Percentiles rank a stretch among this genome's conserved stretches.
phyloP scores from a whole-genome alignment of 1,140 invertebrate species.

The Calephelis virginiensis region DNA sequence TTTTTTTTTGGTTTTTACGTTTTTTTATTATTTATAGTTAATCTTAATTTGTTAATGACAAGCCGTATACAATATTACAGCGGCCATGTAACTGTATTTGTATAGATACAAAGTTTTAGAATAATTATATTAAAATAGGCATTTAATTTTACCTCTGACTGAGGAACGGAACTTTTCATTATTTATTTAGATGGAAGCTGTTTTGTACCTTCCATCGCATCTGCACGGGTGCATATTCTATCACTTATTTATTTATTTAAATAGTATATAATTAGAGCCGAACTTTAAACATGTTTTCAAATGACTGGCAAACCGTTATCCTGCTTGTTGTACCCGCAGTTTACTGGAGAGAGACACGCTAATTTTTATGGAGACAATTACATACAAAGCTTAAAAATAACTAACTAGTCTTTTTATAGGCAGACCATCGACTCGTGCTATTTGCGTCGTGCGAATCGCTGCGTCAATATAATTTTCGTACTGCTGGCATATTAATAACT shows the following conservation, averaged over 20 bases:
- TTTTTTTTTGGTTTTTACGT: conserved; percentile 51
- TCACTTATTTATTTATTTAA: background rate
- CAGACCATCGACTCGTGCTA: conserved; percentile 56
- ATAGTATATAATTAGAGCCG: background rate
- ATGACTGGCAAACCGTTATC: conserved; percentile 1
- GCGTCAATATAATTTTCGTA: conserved; percentile 69
- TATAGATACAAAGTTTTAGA: conserved; percentile 62
- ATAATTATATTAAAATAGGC: conserved; percentile 68
- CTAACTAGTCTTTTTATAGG: conserved; percentile 72
- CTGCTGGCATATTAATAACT: conserved; percentile 74
- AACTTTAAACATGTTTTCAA: background rate
- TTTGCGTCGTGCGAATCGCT: conserved; percentile 35
- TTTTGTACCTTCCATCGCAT: conserved; percentile 1
- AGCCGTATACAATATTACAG: conserved; percentile 75
- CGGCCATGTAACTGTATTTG: conserved; percentile 52
- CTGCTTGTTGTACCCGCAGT: conserved; percentile 23
- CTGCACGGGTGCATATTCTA: background rate
- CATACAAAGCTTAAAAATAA: conserved; percentile 72
- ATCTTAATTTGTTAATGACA: conserved; percentile 64
- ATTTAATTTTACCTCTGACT: conserved; percentile 37
- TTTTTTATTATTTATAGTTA: conserved; percentile 51
- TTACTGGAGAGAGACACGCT: conserved; percentile 60
- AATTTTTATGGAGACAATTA: conserved; percentile 58
- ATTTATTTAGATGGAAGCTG: background rate
- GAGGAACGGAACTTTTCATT: conserved; percentile 41